These are phyloP conservation scores for Exocentrus adspersus DNA, from an alignment of 2,888 invertebrate species.

Conservation along the genomic window DNA sequence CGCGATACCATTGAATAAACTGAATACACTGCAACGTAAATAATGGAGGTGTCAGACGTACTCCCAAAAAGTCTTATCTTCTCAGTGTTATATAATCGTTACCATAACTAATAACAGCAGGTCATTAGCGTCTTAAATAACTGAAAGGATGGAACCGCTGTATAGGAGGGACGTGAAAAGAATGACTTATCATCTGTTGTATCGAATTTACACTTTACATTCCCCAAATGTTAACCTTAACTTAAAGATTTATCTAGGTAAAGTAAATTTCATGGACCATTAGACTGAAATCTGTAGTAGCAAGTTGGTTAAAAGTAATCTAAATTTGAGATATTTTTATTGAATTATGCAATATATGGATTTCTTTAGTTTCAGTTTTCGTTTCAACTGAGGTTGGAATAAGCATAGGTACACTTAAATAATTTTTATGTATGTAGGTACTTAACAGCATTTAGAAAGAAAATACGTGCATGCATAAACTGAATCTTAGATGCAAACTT, in stretches of 20 bases:
- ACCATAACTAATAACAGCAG: conserved; percentile 17
- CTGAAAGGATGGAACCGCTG: conserved; percentile 9
- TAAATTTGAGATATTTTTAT: background rate
- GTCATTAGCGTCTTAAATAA: conserved; percentile 24
- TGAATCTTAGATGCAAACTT: background rate
- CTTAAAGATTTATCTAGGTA: conserved; percentile 12
- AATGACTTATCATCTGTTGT: conserved; percentile 23
- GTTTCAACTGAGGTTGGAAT: too few relatives aligned
- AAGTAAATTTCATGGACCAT: background rate
- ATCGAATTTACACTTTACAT: conserved; percentile 3
- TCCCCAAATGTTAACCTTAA: background rate
- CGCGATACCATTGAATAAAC: conserved; percentile 5
- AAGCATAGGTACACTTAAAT: too few relatives aligned
- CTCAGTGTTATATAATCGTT: conserved; percentile 20
- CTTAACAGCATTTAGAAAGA: too few relatives aligned
- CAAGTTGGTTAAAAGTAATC: background rate
- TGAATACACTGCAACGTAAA: conserved; percentile 3
- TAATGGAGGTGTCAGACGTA: conserved; percentile 19
- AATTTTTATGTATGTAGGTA: too few relatives aligned
- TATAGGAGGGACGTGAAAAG: conserved; percentile 18
- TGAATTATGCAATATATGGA: background rate
- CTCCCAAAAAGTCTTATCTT: conserved; percentile 13
- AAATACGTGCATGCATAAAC: background rate
- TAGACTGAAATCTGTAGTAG: background rate
- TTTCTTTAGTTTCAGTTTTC: too few relatives aligned